phyloP scores from a whole-genome alignment of 1,140 invertebrate species.

The Acromyrmex charruanus region DNA sequence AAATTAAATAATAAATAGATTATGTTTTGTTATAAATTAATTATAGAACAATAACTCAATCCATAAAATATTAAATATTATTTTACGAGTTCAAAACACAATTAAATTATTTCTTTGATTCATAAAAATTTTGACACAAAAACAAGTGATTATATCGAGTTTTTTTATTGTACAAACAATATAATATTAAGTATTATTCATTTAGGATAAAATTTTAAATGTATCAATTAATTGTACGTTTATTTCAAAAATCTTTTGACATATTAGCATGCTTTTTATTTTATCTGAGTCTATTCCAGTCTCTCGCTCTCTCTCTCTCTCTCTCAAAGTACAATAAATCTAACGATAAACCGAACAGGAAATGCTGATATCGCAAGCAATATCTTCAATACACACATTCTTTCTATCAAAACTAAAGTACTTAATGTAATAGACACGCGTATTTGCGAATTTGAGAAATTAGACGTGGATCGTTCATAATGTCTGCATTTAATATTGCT shows the following conservation, averaged over 20 bases:
- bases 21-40: not conserved
- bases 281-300: conserved; percentile 12
- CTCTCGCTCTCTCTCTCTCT: too few species aligned
- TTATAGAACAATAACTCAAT: not conserved
- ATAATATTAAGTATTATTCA: not conserved
- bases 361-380: not conserved
- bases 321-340: conserved; percentile 19
- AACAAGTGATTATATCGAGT: not conserved
- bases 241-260: not conserved
- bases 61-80: not conserved
- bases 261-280: not conserved
- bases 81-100: not conserved
- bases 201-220: not conserved
- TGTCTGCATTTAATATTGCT: conserved; percentile 18
- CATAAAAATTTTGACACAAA: not conserved
- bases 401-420: conserved; percentile 8
- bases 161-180: not conserved
- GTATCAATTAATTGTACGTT: not conserved
- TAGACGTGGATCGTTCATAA: not conserved
- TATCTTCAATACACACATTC: not conserved
- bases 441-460: conserved; percentile 17
- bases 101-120: conserved; percentile 16
- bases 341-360: not conserved
- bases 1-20: not conserved
- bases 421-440: not conserved